Base-by-base conservation (phyloP, 2,113 vertebrate genomes). In the Leptocoma aspasia region DNA sequence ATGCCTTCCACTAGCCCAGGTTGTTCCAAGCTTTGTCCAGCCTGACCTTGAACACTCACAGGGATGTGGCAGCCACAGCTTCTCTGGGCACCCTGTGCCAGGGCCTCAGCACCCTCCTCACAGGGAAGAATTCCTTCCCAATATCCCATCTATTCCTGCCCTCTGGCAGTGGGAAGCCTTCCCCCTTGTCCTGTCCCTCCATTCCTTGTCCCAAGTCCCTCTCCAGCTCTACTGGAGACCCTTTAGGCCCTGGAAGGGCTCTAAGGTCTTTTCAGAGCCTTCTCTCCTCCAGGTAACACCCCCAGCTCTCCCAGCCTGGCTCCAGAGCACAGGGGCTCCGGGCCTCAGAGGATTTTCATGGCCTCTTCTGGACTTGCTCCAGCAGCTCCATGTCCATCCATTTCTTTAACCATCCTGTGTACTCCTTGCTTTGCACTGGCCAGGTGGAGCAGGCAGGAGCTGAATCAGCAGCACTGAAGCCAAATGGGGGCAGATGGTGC, bases 201-300 rank as follows among this genome's bases (percentile, higher is more conserved):
- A 50, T 1, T 4, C 31, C 27, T 39, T 33, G 13, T 52, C 1
- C 9, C 0, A 1, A 26, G 8, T 30, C 28, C 23, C 19, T 73
- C 9, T 65, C 19, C 37, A 65, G 33, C 23, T 73, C 60, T 68
- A 13, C 7, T 45, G 28, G 39, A 41, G n/a, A 9, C 28, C 28
- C 9, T 60, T 21, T 5, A 73, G 37, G 15, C 33, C 17, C 44
- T 5, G 33, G 4, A 39, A 39, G 23, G 4, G 22, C 15, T 52
- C 52, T 39, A 0, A 45, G 60, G 0, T 81, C 8, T 81, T 3
- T 15, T 1, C 13, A 35, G 76, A 54, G 4, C 61, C 13, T 65
- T 44, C 14, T 42, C 15, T 35, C 12, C 26, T 50, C 27, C 68
- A 23, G 31, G 21, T 37, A 65, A 3, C 26, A 57, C 1, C 1